These are phyloP conservation scores for Oligia latruncula DNA, from an alignment of 2,888 invertebrate genomes.

Conservation along the genomic window DNA sequence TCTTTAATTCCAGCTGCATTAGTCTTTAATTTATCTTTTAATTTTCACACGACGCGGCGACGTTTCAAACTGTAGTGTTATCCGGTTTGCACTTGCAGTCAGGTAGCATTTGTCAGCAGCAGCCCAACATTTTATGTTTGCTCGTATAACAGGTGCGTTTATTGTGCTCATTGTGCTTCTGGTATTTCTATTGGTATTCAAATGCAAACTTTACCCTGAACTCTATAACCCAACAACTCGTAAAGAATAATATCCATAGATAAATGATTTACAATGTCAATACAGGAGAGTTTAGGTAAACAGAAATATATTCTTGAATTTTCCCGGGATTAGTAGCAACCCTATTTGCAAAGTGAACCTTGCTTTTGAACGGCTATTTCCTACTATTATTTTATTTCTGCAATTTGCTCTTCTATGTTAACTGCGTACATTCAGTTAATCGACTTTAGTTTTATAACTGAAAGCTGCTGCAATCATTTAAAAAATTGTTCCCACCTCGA, in stretches of 20 bases:
- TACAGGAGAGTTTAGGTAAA: neutral
- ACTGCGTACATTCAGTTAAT: slow-evolving; percentile 9
- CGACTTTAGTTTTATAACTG: slow-evolving; percentile 9
- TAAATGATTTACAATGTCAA: slow-evolving; percentile 1
- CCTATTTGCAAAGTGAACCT: slow-evolving; percentile 22
- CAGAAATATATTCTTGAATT: slow-evolving; percentile 12
- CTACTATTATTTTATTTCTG: slow-evolving; percentile 41
- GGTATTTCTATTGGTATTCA: slow-evolving; percentile 23
- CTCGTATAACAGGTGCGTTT: slow-evolving; percentile 27
- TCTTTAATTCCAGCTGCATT: slow-evolving; percentile 41
- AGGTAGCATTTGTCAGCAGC: slow-evolving; percentile 32
- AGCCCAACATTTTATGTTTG: slow-evolving; percentile 15
- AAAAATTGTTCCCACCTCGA: slow-evolving; percentile 32
- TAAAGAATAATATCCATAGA: neutral
- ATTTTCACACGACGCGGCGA: slow-evolving; percentile 56
- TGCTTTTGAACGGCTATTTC: slow-evolving; percentile 18
- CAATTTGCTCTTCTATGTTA: slow-evolving; percentile 27
- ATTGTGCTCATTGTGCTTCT: slow-evolving; percentile 45
- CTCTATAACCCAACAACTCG: neutral
- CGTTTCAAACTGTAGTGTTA: slow-evolving; percentile 43
- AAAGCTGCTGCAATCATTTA: slow-evolving; percentile 3
- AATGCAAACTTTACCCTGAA: neutral
- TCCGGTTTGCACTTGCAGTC: slow-evolving; percentile 21
- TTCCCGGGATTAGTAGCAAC: slow-evolving; percentile 15
- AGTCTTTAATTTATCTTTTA: slow-evolving; percentile 43